Percentiles rank a stretch among this genome's conserved stretches.
These are phyloP conservation scores for Macquaria australasica DNA, from an alignment of 2,113 vertebrate genomes.

Conservation along the genomic window DNA sequence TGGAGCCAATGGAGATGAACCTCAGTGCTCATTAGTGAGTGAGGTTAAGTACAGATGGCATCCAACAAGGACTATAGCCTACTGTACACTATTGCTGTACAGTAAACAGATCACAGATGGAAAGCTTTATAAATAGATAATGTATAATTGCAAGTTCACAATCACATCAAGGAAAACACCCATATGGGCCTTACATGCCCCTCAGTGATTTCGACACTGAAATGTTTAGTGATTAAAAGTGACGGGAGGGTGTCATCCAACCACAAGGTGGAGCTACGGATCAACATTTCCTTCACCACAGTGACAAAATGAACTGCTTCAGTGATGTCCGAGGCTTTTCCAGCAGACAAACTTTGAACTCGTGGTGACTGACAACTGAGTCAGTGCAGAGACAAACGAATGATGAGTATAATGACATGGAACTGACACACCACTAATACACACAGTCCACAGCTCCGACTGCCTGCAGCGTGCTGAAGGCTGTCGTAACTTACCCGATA, in stretches of 20 bases:
- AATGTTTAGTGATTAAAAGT: not conserved
- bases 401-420: slow-evolving; percentile 36
- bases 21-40: not conserved
- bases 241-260: not conserved
- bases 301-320: not conserved
- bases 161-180: not conserved
- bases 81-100: not conserved
- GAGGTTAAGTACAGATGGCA: not conserved
- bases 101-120: not conserved
- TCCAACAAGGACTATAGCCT: not conserved
- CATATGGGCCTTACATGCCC: not conserved
- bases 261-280: slow-evolving; percentile 79
- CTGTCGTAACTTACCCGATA: not conserved
- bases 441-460: slow-evolving; percentile 17
- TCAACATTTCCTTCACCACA: slow-evolving; percentile 14
- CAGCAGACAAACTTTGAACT: slow-evolving; percentile 40
- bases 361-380: slow-evolving; percentile 40
- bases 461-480: not conserved
- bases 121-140: not conserved
- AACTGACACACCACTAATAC: slow-evolving; percentile 41
- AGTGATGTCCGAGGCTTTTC: not conserved
- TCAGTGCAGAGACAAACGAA: slow-evolving; percentile 34
- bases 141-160: no score
- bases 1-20: not conserved
- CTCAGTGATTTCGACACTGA: not conserved